Conservation (phyloP, 2,888 invertebrate species). For the Aphidoletes aphidimyza region DNA sequence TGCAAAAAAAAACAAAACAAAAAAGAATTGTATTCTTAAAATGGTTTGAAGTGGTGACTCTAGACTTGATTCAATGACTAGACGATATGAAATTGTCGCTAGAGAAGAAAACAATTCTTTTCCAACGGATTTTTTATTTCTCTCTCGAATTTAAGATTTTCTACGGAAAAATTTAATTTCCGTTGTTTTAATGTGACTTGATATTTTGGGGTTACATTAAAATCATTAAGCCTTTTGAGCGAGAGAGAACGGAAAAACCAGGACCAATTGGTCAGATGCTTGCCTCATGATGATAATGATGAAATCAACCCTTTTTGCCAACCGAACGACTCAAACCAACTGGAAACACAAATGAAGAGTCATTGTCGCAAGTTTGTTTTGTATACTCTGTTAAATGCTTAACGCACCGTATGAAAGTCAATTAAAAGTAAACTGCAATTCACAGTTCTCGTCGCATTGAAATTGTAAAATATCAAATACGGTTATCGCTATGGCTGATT, state of each 20-base stretch:
- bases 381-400: background rate
- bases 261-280: background rate
- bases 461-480: too few relatives aligned
- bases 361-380: background rate
- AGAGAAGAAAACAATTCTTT: too few relatives aligned
- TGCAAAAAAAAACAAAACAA: background rate
- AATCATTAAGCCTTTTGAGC: background rate
- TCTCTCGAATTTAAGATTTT: too few relatives aligned
- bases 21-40: background rate
- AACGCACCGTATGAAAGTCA: slow-evolving; percentile 23
- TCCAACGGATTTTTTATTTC: too few relatives aligned
- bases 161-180: slow-evolving; percentile 19
- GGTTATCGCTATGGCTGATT: slow-evolving; percentile 14
- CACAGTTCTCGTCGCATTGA: slow-evolving; percentile 10
- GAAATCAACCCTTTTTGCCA: slow-evolving; percentile 10
- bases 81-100: too few relatives aligned
- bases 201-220: background rate
- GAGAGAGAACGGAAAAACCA: background rate
- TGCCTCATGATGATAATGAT: too few relatives aligned
- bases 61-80: background rate
- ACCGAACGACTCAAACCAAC: background rate
- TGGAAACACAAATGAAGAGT: background rate
- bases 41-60: background rate
- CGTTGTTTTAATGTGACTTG: too few relatives aligned
- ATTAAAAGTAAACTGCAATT: slow-evolving; percentile 43